Base-by-base conservation (phyloP, 2,113 vertebrate genomes). In the Paramormyrops kingsleyae region DNA sequence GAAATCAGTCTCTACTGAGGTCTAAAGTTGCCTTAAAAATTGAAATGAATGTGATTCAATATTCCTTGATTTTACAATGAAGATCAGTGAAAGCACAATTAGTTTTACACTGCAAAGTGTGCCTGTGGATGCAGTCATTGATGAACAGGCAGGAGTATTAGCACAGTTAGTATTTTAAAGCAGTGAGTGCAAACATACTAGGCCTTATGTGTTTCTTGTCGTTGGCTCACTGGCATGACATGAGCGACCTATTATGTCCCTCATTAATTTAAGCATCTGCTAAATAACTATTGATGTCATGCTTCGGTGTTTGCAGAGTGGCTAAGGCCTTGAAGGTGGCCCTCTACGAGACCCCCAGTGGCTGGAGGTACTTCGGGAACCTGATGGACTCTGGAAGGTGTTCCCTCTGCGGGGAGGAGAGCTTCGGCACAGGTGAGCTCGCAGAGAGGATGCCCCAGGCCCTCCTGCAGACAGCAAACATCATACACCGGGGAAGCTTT, bases 371-470 rank as follows among this genome's bases (percentile, higher is more conserved):
- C 94, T 99, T 99, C 93, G 98, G 97, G 87, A 99, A 97, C 95
- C 95, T 99, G 89, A 99, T 99, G 99, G 99, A 99, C 93, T 98
- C 98, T 2, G 98, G 98, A 15, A 97, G 98, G 90, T 99, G 98
- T 91, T 99, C 98, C 0, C 96, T 99, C 90, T 99, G 99, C 93
- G 99, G 99, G 91, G 99, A 99, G 92, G 99, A 99, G 94, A 99
- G 98, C 94, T 99, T 99, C 93, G 98, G 98, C 92, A 98, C 98
- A 94, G 98, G 99, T 99, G 96, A 92, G 94, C 7, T 44, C 5
- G 1, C 80, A 9, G 13, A 27, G 15, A 24, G 21, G 70, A 39
- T 5, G 42, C 15, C 19, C 19, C 19, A 4, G 42, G 42, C 47
- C 13, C 35, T 39, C 17, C 24, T 46, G 66, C 56, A 88, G 31